Percentiles rank a stretch among this genome's conserved stretches.
These are phyloP conservation scores for Nasonovia ribisnigri DNA, from an alignment of 2,888 invertebrate species.

Conservation along the genomic window DNA sequence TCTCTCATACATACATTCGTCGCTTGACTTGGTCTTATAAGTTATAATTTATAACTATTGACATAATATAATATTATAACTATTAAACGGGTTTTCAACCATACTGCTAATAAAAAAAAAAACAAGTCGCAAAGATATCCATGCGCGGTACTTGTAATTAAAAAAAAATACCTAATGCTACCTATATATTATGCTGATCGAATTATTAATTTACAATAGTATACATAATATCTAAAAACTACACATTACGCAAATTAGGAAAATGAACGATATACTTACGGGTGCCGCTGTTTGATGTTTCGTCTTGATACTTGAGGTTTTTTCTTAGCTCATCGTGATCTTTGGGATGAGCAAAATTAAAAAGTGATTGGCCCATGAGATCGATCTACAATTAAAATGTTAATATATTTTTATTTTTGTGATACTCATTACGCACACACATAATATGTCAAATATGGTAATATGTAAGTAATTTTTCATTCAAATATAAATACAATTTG, in stretches of 20 bases:
- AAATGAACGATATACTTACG: conserved; percentile 18
- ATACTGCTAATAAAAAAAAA: neutral
- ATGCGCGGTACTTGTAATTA: neutral
- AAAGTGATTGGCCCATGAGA: conserved; percentile 84
- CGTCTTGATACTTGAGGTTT: conserved; percentile 41
- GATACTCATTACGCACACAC: neutral
- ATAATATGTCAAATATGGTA: neutral
- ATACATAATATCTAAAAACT: neutral
- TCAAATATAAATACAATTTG: neutral
- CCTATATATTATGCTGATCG: neutral
- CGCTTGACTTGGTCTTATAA: neutral
- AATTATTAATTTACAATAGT: neutral
- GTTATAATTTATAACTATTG: neutral
- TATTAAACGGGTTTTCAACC: neutral
- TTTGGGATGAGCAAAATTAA: conserved; percentile 84
- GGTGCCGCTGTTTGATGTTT: neutral
- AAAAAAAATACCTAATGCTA: neutral
- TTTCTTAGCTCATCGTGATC: conserved; percentile 81
- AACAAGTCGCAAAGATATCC: neutral
- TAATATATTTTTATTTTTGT: neutral
- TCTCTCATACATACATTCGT: neutral
- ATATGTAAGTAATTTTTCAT: neutral
- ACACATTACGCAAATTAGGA: neutral
- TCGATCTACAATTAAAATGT: conserved; percentile 77
- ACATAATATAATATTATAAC: neutral